A percentile compares a stretch with the other conserved stretches of the same genome.
Evolutionary conservation across 2,888 invertebrate genomes (phyloP).

Genomic region (Dynastes maya): DNA sequence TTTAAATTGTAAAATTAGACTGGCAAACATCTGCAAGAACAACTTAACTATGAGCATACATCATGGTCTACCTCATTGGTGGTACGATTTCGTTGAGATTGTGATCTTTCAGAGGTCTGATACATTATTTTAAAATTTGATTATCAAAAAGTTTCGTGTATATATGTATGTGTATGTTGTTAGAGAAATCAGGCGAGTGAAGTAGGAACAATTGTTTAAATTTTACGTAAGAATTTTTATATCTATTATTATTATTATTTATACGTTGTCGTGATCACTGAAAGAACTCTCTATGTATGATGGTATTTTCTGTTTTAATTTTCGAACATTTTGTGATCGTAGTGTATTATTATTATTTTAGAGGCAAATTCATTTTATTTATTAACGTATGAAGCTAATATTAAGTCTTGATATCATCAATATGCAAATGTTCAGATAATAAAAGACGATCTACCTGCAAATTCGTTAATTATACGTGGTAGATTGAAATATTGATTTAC

Average conservation of each 20-base stretch:
- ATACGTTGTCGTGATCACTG: constrained; percentile 38
- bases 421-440: constrained; percentile 14
- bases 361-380: constrained; percentile 27
- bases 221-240: constrained; percentile 12
- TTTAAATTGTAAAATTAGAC: not conserved
- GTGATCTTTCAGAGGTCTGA: not conserved
- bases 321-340: constrained; percentile 43
- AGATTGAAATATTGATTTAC: not conserved
- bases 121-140: not conserved
- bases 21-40: constrained; percentile 1
- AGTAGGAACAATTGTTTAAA: constrained; percentile 29
- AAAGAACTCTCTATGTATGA: constrained; percentile 5
- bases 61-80: constrained; percentile 16
- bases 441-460: not conserved
- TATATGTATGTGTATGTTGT: constrained; percentile 22
- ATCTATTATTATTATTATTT: constrained; percentile 30
- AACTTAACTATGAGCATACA: too few species aligned
- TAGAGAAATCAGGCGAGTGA: constrained; percentile 21
- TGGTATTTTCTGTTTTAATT: constrained; percentile 13
- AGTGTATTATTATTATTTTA: constrained; percentile 25
- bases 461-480: not conserved
- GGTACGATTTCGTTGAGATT: constrained; percentile 8
- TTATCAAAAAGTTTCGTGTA: not conserved
- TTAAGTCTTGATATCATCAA: not conserved
- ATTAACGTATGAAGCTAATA: constrained; percentile 29